Conservation (phyloP, 1,140 invertebrate species). For the Anastrepha obliqua region DNA sequence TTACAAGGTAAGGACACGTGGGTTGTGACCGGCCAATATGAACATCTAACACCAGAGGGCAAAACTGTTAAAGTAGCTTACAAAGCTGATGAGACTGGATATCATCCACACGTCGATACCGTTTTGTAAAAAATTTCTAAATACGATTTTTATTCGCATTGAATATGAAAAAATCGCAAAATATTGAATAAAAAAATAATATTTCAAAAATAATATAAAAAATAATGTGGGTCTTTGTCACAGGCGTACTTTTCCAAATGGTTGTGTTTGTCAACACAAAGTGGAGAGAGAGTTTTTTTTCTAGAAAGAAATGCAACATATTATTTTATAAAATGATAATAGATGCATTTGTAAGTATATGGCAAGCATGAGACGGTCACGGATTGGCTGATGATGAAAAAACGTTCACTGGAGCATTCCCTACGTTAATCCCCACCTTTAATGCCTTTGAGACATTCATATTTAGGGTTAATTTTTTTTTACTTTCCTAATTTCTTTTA, state of each 20-base stretch:
- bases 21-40: slow-evolving; percentile 78
- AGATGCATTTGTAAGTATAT: too few species aligned
- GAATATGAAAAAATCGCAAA: background rate
- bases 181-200: slow-evolving; percentile 67
- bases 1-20: slow-evolving; percentile 52
- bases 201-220: slow-evolving; percentile 58
- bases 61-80: slow-evolving; percentile 65
- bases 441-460: too few species aligned
- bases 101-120: slow-evolving; percentile 78
- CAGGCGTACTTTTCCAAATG: background rate
- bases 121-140: slow-evolving; percentile 74
- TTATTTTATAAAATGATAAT: too few species aligned
- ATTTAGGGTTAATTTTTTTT: too few species aligned
- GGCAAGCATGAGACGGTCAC: too few species aligned
- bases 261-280: too few species aligned
- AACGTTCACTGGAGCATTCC: too few species aligned
- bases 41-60: slow-evolving; percentile 84
- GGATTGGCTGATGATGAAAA: too few species aligned
- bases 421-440: too few species aligned
- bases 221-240: background rate
- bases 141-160: slow-evolving; percentile 57
- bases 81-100: slow-evolving; percentile 82
- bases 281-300: too few species aligned
- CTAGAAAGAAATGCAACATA: too few species aligned
- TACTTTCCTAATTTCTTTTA: too few species aligned